Base-by-base conservation (phyloP, 2,888 invertebrate species). In the Nomada ruficornis region DNA sequence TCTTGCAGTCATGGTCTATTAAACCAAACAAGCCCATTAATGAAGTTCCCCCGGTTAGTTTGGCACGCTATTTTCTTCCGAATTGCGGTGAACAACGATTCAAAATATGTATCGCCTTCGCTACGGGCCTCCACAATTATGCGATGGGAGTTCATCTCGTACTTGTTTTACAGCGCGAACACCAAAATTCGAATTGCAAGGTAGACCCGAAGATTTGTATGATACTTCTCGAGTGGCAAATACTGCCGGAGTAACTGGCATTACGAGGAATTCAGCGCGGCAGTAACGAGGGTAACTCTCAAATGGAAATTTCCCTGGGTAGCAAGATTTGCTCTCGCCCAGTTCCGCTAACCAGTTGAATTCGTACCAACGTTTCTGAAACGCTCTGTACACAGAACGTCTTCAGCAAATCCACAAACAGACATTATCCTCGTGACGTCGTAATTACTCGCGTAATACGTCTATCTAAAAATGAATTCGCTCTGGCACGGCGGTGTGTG, bases 1-100 rank as follows among this genome's bases (percentile, higher is more conserved):
- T 55, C 67, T 77, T 68, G 59, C 63, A 54, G 74, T 63, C 67
- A 70, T 26, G 70, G 60, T 81, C 60, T 70, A 68, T 74, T 82
- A 74, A 77, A 70, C 68, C 57, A 70, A 71, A 73, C 69, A n/a
- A 11, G 57, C 15, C 26, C 64, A 36, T 77, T 81, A 82, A 62
- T 67, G 77, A 67, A 70, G 70, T 81, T 77, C 55, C 54, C 36
- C 36, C 47, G 47, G 29, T 18, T 69, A 73, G 65, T 72, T 71
- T 47, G 44, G 7, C 50, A 10, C n/a, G 60, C 52, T 36, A 63
- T 72, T 72, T 26, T 55, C 68, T 65, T 29, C 20, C 18, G 11
- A 2, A 55, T 73, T 36, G n/a, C 15, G 42, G 44, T 15, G 18
- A n/a, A 26, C 36, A 7, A 36, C 36, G 36, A 36, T 36, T 36